Conservation (phyloP, 2,888 invertebrate genomes). For the Nephrocerus scutellatus region DNA sequence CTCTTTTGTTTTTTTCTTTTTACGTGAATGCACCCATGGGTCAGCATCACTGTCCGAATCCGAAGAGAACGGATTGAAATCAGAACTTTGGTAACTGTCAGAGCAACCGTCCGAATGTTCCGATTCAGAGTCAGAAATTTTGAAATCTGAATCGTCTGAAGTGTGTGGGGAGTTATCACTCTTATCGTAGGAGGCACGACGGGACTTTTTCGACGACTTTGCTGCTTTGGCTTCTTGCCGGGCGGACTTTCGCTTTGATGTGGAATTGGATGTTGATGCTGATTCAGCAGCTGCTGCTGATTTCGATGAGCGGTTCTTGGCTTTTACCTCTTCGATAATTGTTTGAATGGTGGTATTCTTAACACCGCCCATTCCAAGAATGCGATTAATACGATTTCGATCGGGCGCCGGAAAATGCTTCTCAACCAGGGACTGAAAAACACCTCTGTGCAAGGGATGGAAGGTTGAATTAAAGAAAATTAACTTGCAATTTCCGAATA, state of each 20-base stretch:
- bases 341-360: constrained; percentile 26
- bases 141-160: constrained; percentile 41
- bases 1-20: constrained; percentile 51
- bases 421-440: constrained; percentile 92
- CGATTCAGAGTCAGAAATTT: constrained; percentile 46
- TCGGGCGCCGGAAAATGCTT: constrained; percentile 98
- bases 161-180: constrained; percentile 53
- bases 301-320: constrained; percentile 22
- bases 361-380: constrained; percentile 59
- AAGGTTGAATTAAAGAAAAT: neutral
- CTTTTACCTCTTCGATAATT: constrained; percentile 29
- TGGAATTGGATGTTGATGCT: constrained; percentile 12
- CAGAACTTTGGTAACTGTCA: constrained; percentile 63
- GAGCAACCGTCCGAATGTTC: constrained; percentile 50
- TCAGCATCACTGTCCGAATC: constrained; percentile 78
- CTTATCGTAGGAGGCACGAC: constrained; percentile 53
- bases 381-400: constrained; percentile 69
- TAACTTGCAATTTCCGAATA: neutral
- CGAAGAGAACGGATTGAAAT: constrained; percentile 88
- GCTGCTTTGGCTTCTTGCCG: constrained; percentile 19
- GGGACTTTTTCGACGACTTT: constrained; percentile 48
- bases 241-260: constrained; percentile 37
- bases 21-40: constrained; percentile 71
- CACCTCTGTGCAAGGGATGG: constrained; percentile 61
- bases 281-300: constrained; percentile 1